A percentile compares a stretch with the other conserved stretches of the same genome.
These are phyloP conservation scores for Halcyon malimbica DNA, from an alignment of 2,113 vertebrate genomes.

Conservation along the genomic window DNA sequence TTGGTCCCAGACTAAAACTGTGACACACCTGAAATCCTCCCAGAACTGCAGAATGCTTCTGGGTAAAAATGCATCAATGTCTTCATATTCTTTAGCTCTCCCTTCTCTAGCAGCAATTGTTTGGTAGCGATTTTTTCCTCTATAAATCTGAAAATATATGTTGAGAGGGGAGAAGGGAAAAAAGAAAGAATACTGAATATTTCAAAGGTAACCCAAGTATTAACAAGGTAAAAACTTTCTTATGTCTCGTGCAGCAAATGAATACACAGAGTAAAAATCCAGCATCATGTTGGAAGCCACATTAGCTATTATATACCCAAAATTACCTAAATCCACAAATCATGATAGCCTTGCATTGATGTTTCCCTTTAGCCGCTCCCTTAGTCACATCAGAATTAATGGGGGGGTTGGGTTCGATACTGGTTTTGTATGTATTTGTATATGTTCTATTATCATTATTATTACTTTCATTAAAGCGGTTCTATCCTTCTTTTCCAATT, in stretches of 20 bases:
- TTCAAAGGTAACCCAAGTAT: background rate
- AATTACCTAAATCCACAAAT: background rate
- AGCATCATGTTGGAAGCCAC: background rate
- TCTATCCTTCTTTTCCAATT: too few relatives aligned
- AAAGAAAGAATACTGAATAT: background rate
- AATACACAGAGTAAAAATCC: background rate
- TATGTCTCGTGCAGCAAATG: background rate
- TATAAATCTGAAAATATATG: background rate
- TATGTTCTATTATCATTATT: too few relatives aligned
- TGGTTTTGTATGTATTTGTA: too few relatives aligned
- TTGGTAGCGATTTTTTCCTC: background rate
- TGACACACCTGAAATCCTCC: background rate
- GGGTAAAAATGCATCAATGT: background rate
- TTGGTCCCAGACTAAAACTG: background rate
- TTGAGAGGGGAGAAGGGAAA: too few relatives aligned
- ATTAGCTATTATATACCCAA: background rate
- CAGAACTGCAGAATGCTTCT: background rate
- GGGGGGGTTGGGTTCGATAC: too few relatives aligned
- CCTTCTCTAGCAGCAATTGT: background rate
- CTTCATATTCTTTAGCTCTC: background rate
- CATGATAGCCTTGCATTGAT: background rate
- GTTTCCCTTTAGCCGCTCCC: background rate
- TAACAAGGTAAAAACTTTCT: background rate
- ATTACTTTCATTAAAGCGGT: too few relatives aligned
- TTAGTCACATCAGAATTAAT: background rate